phyloP scores from a whole-genome alignment of 2,113 vertebrate species.

The Pardalotus punctatus region DNA sequence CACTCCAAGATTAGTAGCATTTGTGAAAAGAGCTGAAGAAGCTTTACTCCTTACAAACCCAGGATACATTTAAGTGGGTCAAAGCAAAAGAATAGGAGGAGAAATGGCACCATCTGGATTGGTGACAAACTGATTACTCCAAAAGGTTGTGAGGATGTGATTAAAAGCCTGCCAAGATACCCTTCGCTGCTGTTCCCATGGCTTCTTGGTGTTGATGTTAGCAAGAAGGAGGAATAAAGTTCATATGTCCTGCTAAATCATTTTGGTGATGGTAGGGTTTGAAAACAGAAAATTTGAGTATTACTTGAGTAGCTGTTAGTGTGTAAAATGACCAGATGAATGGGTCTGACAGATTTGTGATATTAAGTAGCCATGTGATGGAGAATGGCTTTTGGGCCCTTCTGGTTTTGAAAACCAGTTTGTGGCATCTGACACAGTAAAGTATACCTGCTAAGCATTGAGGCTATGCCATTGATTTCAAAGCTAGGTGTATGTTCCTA shows the following conservation, averaged over 20 bases:
- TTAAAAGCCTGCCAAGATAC: accelerated
- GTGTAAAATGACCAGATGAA: not conserved
- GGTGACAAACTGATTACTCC: not conserved
- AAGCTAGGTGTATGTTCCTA: not conserved
- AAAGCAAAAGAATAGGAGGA: not conserved
- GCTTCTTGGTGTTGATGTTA: not conserved
- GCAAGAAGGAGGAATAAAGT: not conserved
- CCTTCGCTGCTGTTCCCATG: not conserved
- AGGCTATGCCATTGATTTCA: not conserved
- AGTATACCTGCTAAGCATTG: not conserved
- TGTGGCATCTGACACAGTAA: not conserved
- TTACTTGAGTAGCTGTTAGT: not conserved
- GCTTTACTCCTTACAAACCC: not conserved
- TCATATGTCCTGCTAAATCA: not conserved
- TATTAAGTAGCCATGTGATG: not conserved
- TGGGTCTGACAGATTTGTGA: not conserved
- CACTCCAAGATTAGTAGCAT: not conserved
- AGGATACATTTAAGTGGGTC: not conserved
- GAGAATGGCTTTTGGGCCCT: not conserved
- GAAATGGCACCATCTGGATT: not conserved
- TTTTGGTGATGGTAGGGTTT: not conserved
- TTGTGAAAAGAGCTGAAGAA: not conserved
- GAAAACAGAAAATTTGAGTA: not conserved
- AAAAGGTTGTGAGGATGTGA: not conserved
- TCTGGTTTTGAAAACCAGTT: not conserved